Conservation (phyloP, 2,113 vertebrate species). For the Leptocoma aspasia region DNA sequence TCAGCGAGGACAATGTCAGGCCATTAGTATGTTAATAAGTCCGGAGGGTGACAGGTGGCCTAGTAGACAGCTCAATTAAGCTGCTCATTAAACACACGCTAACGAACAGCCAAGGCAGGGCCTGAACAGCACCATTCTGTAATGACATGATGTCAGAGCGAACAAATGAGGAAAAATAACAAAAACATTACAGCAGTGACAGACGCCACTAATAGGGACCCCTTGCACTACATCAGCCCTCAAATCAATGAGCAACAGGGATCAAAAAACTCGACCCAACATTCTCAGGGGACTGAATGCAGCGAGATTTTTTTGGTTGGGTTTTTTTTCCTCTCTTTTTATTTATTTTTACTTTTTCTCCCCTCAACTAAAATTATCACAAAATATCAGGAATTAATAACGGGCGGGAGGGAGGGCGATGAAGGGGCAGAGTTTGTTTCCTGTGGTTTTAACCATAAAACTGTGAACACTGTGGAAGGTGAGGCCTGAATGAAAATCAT, state of each 20-base stretch:
- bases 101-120: constrained; percentile 94
- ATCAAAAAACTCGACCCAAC: constrained; percentile 86
- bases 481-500: constrained; percentile 63
- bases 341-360: background rate
- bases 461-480: background rate
- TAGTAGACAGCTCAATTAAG: constrained; percentile 99
- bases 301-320: constrained; percentile 75
- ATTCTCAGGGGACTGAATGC: constrained; percentile 80
- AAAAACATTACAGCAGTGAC: constrained; percentile 90
- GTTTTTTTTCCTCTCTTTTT: constrained; percentile 32
- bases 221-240: constrained; percentile 81
- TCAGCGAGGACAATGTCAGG: constrained; percentile 96
- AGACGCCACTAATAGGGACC: constrained; percentile 93
- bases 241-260: constrained; percentile 85
- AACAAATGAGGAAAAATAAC: constrained; percentile 95
- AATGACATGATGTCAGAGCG: constrained; percentile 97
- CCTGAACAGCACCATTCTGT: constrained; percentile 92
- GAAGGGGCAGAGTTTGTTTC: constrained; percentile 36
- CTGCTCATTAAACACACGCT: constrained; percentile 99
- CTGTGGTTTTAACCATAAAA: background rate
- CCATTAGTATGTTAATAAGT: constrained; percentile 99
- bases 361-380: constrained; percentile 57
- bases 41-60: constrained; percentile 98
- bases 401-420: background rate
- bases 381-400: constrained; percentile 64